Percentiles rank a stretch among this genome's conserved stretches.
phyloP scores from a whole-genome alignment of 2,113 vertebrate species.

The Acinonyx jubatus region DNA sequence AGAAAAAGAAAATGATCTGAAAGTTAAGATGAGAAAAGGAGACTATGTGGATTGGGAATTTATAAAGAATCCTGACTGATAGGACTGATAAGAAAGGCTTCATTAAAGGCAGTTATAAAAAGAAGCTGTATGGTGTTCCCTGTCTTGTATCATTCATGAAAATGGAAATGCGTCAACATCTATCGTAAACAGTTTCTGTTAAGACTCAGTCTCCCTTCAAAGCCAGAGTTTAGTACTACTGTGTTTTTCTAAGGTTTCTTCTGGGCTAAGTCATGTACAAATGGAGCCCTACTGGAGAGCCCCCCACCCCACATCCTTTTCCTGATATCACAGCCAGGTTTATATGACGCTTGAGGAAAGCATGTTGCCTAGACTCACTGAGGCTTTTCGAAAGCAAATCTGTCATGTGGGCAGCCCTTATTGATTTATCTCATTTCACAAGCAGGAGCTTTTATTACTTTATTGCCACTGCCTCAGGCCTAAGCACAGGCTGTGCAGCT shows the following conservation, averaged over 20 bases:
- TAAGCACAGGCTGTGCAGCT: conserved; percentile 57
- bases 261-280: neutral
- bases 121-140: neutral
- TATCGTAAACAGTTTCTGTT: neutral
- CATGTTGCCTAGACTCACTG: neutral
- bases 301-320: neutral
- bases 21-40: neutral
- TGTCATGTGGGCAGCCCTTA: conserved; percentile 26
- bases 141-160: neutral
- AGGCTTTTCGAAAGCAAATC: conserved; percentile 25
- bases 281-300: neutral
- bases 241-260: neutral
- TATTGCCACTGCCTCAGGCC: conserved; percentile 59
- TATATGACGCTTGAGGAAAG: neutral
- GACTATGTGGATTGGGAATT: neutral
- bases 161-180: neutral
- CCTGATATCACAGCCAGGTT: neutral
- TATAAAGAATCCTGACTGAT: neutral
- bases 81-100: neutral
- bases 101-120: neutral
- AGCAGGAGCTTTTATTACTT: conserved; percentile 63
- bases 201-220: neutral
- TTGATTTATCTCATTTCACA: conserved; percentile 61
- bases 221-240: neutral
- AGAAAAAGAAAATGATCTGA: conserved; percentile 13